Evolutionary conservation across 2,113 vertebrate genomes (phyloP).

Genomic region (Prolemur simus): DNA sequence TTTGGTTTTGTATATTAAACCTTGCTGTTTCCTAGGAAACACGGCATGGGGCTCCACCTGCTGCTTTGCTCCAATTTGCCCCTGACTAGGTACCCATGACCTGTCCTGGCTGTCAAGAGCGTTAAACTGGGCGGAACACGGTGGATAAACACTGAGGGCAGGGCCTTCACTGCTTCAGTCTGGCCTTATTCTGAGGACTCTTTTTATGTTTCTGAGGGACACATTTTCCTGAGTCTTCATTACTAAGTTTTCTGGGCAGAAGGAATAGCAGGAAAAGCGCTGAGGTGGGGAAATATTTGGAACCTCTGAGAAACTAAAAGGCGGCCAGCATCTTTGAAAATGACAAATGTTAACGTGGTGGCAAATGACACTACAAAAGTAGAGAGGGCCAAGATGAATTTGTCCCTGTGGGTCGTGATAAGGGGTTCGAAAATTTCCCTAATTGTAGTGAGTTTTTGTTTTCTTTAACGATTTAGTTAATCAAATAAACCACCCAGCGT

Average conservation of each 20-base stretch:
- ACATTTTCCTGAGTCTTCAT: background rate
- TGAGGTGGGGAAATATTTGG: background rate
- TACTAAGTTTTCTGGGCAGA: background rate
- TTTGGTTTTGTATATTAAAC: background rate
- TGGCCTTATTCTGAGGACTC: background rate
- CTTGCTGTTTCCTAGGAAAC: background rate
- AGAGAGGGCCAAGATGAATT: background rate
- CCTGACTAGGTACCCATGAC: background rate
- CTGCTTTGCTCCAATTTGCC: background rate
- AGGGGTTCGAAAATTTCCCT: background rate
- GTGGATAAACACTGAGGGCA: background rate
- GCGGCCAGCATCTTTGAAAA: background rate
- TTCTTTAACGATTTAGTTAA: background rate
- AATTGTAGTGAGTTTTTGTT: background rate
- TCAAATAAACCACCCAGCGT: background rate
- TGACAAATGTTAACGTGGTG: background rate
- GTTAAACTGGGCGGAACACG: background rate
- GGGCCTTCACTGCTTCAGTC: background rate
- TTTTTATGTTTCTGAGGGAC: background rate
- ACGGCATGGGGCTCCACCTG: background rate
- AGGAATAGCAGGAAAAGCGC: background rate
- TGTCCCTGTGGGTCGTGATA: background rate
- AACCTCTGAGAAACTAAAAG: background rate
- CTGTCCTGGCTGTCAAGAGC: background rate
- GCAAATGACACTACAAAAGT: background rate